phyloP scores from a whole-genome alignment of 2,888 invertebrate species.

The Leptopilina syphax region DNA sequence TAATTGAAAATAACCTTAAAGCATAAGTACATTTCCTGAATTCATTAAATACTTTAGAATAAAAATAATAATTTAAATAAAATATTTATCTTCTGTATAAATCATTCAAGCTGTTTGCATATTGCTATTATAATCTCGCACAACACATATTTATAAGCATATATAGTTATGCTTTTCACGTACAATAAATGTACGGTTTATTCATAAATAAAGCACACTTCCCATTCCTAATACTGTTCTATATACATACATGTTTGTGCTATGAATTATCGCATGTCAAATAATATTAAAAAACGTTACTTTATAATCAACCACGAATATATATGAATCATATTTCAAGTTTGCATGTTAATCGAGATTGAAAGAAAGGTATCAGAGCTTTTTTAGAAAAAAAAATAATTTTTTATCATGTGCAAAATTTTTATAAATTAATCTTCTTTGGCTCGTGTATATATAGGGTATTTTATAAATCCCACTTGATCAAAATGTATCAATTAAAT shows the following conservation, averaged over 20 bases:
- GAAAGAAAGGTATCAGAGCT: not conserved
- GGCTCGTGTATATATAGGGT: too few species aligned
- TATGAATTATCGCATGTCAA: conserved; percentile 12
- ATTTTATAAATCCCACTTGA: too few species aligned
- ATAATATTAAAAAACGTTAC: conserved; percentile 8
- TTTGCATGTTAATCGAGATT: conserved; percentile 8
- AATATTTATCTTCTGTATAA: conserved; percentile 5
- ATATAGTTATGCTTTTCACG: not conserved
- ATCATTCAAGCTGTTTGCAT: not conserved
- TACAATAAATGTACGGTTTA: not conserved
- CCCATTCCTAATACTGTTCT: not conserved
- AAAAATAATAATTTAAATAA: not conserved
- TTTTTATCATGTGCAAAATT: not conserved
- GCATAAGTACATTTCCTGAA: not conserved
- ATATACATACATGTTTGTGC: not conserved
- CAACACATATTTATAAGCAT: not conserved
- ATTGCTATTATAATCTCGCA: not conserved
- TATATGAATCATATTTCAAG: conserved; percentile 2
- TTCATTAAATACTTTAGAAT: not conserved
- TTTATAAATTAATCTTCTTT: not conserved
- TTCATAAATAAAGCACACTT: not conserved
- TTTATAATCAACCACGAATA: conserved; percentile 7
- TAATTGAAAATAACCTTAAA: not conserved
- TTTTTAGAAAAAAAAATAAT: not conserved
- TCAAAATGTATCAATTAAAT: too few species aligned